A percentile compares a stretch with the other conserved stretches of the same genome.
Conservation (phyloP, 2,113 vertebrate species). For the Trogon melanurus region DNA sequence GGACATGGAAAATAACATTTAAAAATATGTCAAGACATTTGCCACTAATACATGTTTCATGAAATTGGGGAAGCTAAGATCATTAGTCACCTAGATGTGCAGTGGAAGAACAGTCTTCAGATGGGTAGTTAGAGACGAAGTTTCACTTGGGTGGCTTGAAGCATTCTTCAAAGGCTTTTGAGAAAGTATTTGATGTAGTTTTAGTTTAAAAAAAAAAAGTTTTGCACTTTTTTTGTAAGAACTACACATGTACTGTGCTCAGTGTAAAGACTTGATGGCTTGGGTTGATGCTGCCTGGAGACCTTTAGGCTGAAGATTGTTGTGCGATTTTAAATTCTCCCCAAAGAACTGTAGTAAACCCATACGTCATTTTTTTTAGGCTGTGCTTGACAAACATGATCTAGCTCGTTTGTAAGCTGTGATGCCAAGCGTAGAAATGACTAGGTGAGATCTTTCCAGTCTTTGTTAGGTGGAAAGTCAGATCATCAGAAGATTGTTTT, state of each 20-base stretch:
- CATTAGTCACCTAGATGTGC: background rate
- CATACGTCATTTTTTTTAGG: background rate
- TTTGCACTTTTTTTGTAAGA: background rate
- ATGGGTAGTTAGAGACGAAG: background rate
- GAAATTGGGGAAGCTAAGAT: background rate
- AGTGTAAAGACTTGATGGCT: background rate
- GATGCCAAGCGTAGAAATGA: background rate
- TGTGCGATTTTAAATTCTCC: background rate
- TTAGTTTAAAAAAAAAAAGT: background rate
- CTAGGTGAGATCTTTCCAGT: conserved; percentile 59
- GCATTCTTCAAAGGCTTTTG: conserved; percentile 17
- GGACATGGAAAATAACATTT: background rate
- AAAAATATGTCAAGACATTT: background rate
- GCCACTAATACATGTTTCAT: background rate
- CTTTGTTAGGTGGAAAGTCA: conserved; percentile 48
- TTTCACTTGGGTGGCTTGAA: background rate
- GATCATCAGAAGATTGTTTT: conserved; percentile 34
- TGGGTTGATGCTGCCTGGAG: background rate
- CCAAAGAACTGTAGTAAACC: background rate
- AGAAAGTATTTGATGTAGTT: conserved; percentile 2
- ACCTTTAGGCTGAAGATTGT: background rate
- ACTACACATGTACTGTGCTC: background rate
- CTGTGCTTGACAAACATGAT: background rate
- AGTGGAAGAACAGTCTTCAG: background rate
- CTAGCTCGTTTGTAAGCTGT: background rate